Conservation (phyloP, 2,888 invertebrate species). For the Leptinotarsa juncta region DNA sequence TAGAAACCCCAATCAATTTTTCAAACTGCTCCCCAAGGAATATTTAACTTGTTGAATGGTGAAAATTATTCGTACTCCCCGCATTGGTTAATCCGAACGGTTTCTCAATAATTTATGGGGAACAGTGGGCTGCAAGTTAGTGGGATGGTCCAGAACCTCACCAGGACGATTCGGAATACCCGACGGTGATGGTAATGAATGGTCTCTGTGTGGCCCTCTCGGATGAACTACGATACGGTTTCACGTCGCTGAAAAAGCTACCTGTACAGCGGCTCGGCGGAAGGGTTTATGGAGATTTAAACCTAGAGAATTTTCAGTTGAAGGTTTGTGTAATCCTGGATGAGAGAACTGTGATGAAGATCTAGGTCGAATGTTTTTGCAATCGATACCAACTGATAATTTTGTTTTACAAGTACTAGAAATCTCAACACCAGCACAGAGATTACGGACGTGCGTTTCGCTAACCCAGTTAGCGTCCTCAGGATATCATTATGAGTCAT, state of each 20-base stretch:
- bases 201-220: conserved; percentile 38
- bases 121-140: conserved; percentile 30
- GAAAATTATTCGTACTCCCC: conserved; percentile 31
- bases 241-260: conserved; percentile 6
- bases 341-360: neutral
- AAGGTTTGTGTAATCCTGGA: neutral
- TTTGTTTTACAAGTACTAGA: too few relatives aligned
- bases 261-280: conserved; percentile 9
- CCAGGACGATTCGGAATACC: conserved; percentile 37
- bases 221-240: conserved; percentile 33
- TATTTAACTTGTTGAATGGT: conserved; percentile 37
- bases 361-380: too few relatives aligned
- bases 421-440: too few relatives aligned
- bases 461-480: too few relatives aligned
- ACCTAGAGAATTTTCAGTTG: neutral
- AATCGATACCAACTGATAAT: too few relatives aligned
- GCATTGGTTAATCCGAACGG: conserved; percentile 34
- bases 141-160: conserved; percentile 32
- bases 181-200: conserved; percentile 40
- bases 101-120: conserved; percentile 37
- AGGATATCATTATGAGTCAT: too few relatives aligned
- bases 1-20: conserved; percentile 27
- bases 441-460: too few relatives aligned
- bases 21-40: conserved; percentile 37
- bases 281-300: neutral